Base-by-base conservation (phyloP, 2,797 vertebrate species). In the Anisognathus igniventris region DNA sequence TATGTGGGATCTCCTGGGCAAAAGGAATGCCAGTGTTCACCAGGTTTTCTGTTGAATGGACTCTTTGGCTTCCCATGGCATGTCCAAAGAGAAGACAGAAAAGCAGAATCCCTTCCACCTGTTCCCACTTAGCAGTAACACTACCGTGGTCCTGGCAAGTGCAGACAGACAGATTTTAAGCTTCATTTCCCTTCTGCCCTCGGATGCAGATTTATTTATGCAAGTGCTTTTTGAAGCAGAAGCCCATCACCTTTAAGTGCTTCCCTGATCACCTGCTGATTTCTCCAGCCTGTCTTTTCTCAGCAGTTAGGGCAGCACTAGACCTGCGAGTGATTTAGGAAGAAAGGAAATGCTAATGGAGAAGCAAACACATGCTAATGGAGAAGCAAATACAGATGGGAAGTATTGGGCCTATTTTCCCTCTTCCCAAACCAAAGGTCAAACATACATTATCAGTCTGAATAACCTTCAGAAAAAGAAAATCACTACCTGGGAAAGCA, bases 161-260 rank as follows among this genome's bases (percentile, higher is more conserved):
- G 12, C 62, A 94, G 75, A 2, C 72, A 54, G 94, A 12, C 68
- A 91, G 78, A 71, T 85, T 88, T 82, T 12, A 25, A 73, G 50
- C 42, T 90, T 90, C 61, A 66, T 91, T 94, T 93, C 47, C 77
- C 53, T 92, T 80, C 68, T 91, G 84, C 57, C 64, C 25, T 71
- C 25, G 71, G 53, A 68, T 80, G 35, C 61, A 92, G 57, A 93
- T 89, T 92, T 96, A 94, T 92, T 96, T 89, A 95, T 90, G 88
- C 74, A 95, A 88, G 65, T 85, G 68, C 42, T 83, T 92, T 94
- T 45, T 87, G 61, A 93, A 93, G 74, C 83, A 87, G 67, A 74
- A 89, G 75, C 88, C 86, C 81, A 89, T 87, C 94, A 90, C 88
- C 74, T 95, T 82, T 89, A 95, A 96, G 83, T 89, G 84, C 35